A percentile compares a stretch with the other conserved stretches of the same genome.
Evolutionary conservation across 2,113 vertebrate genomes (phyloP).

Genomic region (Nestor notabilis): DNA sequence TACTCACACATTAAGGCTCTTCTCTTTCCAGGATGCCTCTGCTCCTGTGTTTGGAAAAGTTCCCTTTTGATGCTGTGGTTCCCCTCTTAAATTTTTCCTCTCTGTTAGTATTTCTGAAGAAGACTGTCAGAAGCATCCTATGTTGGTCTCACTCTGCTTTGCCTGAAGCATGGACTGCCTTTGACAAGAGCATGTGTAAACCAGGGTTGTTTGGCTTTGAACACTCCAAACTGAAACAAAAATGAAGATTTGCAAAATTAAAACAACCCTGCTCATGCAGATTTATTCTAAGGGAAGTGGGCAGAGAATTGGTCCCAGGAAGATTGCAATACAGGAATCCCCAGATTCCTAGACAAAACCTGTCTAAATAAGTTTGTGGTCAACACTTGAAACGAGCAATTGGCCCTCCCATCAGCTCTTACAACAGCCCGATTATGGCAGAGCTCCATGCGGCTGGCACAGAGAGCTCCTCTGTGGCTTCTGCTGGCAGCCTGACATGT

Average conservation of each 20-base stretch:
- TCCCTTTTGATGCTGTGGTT: background rate
- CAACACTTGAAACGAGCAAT: constrained; percentile 14
- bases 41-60: background rate
- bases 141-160: background rate
- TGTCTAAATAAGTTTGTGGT: constrained; percentile 36
- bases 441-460: background rate
- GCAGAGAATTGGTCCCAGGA: background rate
- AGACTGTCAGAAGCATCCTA: background rate
- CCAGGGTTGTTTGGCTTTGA: background rate
- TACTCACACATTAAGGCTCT: background rate
- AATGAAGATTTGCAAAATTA: background rate
- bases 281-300: background rate
- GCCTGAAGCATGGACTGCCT: background rate
- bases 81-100: background rate
- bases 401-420: background rate
- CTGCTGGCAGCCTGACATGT: background rate
- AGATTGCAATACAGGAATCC: background rate
- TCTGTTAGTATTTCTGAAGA: background rate
- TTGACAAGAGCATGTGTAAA: background rate
- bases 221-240: background rate
- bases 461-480: background rate
- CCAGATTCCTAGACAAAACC: constrained; percentile 25
- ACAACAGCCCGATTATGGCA: background rate
- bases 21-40: background rate
- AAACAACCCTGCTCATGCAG: background rate